phyloP scores from a whole-genome alignment of 2,113 vertebrate genomes.

The Pseudorectes ferrugineus region DNA sequence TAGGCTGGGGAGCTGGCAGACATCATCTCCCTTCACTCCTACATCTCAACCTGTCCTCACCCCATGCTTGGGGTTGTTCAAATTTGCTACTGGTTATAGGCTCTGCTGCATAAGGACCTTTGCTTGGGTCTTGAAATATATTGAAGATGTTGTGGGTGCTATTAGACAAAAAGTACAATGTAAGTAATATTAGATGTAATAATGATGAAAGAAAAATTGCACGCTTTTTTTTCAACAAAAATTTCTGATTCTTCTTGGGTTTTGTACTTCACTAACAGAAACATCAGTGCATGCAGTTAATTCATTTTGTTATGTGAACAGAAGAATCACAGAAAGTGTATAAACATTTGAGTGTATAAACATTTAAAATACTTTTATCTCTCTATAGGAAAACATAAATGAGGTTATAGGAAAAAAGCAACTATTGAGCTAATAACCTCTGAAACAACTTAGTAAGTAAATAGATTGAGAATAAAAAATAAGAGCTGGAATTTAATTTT shows the following conservation, averaged over 20 bases:
- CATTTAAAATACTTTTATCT: neutral
- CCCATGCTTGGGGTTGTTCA: accelerated
- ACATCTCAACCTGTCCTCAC: neutral
- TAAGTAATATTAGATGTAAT: neutral
- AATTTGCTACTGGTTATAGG: neutral
- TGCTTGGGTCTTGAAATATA: neutral
- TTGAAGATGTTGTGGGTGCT: neutral
- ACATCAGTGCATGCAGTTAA: neutral
- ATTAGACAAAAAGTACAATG: neutral
- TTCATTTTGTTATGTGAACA: neutral
- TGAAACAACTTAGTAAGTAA: neutral
- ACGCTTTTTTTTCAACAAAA: neutral
- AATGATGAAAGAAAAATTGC: neutral
- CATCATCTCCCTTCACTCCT: neutral
- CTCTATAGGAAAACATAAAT: neutral
- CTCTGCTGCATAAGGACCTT: neutral
- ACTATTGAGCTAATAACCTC: neutral
- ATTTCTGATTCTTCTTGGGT: neutral
- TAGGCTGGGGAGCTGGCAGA: neutral
- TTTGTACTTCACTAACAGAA: neutral
- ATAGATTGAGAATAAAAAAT: neutral
- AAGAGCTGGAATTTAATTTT: neutral
- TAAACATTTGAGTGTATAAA: neutral
- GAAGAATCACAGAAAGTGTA: neutral
- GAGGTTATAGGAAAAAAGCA: neutral